Evolutionary conservation across 2,113 vertebrate species (phyloP), one percentile per base, ranked within the genome.

Genomic region (Speoplatyrhinus poulsoni): DNA sequence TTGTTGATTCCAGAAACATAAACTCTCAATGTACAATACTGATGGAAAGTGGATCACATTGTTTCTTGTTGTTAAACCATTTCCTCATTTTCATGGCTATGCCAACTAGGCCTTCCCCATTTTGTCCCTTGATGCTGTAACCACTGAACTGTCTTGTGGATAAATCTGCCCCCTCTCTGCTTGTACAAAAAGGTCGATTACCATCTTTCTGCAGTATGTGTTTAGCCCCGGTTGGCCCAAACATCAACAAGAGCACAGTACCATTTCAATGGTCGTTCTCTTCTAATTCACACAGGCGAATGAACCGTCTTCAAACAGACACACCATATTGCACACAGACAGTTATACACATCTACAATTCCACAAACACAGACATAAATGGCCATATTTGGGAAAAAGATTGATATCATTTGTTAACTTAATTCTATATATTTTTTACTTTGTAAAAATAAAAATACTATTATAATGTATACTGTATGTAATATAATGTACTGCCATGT

Each of bases 371-470:
- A 66, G 57, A 73, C 65, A 76, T 79, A 67, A 77, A 83, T 85
- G 83, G 85, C 83, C 87, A 88, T 88, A 83, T 81, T 85, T 87
- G 82, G 81, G 85, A 82, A 82, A 80, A 56, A 55, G 17, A 55
- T 8, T 16, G 17, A 75, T 88, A 71, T 84, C 58, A 65, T 85
- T 87, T 88, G 84, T 87, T 87, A 79, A 88, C 79, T 87, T 87
- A 79, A 88, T 79, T 85, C 79, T 88, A 72, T 88, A 87, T 88
- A 87, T 87, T 88, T 88, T 88, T 86, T 88, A 88, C 87, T 85
- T 85, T 85, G 81, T 88, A 87, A 87, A 88, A 80, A 88, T 73
- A 75, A 77, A 81, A 73, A 78, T 67, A 62, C 52, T 11, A 67
- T 17, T 60, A 65, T 46, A 62, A 72, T 69, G 69, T 77, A 62